Evolutionary conservation across 2,113 vertebrate genomes (phyloP).

Genomic region (Urocitellus parryii): DNA sequence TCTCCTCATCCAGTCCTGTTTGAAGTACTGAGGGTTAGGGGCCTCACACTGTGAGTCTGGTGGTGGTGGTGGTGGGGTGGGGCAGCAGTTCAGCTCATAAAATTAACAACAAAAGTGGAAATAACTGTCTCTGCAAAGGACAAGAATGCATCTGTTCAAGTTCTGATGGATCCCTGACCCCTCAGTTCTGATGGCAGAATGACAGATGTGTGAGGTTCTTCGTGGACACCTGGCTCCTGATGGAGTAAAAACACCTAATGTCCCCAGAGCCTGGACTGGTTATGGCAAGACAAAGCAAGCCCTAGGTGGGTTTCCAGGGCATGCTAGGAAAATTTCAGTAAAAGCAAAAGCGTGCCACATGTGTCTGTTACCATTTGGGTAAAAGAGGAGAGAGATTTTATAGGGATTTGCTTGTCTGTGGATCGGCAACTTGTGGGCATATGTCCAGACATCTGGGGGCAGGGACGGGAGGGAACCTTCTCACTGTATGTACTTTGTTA

Average conservation of each 20-base stretch:
- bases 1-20: background rate
- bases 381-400: background rate
- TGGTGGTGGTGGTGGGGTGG: too few species aligned
- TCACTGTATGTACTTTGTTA: background rate
- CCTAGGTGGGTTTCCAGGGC: background rate
- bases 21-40: background rate
- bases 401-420: background rate
- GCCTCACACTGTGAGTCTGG: background rate
- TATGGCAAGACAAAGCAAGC: background rate
- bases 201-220: background rate
- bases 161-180: background rate
- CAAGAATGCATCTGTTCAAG: background rate
- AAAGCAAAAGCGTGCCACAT: background rate
- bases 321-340: background rate
- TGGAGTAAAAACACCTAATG: background rate
- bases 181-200: background rate
- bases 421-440: background rate
- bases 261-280: background rate
- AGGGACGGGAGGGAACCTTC: background rate
- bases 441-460: background rate
- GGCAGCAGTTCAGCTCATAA: background rate
- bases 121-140: background rate
- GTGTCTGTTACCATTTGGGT: background rate
- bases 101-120: too few species aligned
- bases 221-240: background rate